A percentile compares a stretch with the other conserved stretches of the same genome.
phyloP scores from a whole-genome alignment of 1,140 invertebrate species.

The Caenorhabditis inopinata region DNA sequence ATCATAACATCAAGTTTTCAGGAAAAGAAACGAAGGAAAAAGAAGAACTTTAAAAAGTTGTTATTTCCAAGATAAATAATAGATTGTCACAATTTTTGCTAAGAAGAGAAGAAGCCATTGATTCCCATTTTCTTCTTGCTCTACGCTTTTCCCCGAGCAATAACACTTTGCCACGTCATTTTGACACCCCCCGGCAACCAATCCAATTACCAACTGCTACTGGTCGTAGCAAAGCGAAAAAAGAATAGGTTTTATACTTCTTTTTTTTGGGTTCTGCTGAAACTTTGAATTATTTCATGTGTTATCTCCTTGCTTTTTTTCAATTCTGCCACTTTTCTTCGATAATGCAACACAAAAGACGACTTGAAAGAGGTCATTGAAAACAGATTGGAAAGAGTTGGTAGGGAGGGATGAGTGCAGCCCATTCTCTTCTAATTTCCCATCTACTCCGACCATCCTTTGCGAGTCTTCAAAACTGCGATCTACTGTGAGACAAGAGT shows the following conservation, averaged over 20 bases:
- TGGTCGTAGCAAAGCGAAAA: neutral
- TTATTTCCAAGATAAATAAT: too few species aligned
- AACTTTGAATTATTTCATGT: neutral
- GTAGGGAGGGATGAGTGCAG: neutral
- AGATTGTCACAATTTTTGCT: too few species aligned
- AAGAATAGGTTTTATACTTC: too few species aligned
- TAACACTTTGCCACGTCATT: conserved; percentile 6
- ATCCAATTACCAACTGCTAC: neutral
- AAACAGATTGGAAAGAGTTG: conserved; percentile 14
- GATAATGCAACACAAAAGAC: conserved; percentile 8
- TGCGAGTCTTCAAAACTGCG: too few species aligned
- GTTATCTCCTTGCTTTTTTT: neutral
- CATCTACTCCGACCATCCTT: neutral
- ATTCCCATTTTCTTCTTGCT: neutral
- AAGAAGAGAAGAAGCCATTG: neutral
- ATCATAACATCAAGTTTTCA: too few species aligned
- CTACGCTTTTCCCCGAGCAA: neutral
- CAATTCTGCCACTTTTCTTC: neutral
- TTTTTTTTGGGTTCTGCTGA: neutral
- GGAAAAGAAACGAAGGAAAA: too few species aligned
- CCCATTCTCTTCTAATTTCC: neutral
- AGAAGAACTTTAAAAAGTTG: too few species aligned
- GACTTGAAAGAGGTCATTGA: conserved; percentile 17
- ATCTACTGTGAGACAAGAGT: too few species aligned
- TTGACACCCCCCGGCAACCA: conserved; percentile 12